Evolutionary conservation across 2,797 vertebrate species (phyloP).

Genomic region (Pseudochirops corinnae): DNA sequence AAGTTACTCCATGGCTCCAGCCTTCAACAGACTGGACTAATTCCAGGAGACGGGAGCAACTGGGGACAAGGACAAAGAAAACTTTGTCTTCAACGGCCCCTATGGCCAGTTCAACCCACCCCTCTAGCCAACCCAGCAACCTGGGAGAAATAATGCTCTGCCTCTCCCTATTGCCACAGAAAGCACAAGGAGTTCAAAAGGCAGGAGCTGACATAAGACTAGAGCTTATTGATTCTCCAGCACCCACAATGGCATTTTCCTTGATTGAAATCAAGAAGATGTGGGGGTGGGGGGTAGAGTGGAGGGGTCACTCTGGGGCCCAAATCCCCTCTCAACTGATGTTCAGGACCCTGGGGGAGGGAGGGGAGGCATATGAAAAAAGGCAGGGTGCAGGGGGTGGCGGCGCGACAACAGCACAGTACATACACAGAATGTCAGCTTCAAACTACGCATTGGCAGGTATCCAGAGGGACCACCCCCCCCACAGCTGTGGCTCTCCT

Average conservation of each 20-base stretch:
- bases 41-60: conserved; percentile 28
- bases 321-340: not conserved
- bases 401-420: conserved; percentile 69
- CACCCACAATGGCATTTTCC: fast-evolving
- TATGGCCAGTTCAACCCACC: not conserved
- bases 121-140: not conserved
- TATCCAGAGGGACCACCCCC: conserved; percentile 63
- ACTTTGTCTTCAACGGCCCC: conserved; percentile 53
- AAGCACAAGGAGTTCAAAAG: conserved; percentile 50
- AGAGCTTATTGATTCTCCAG: not conserved
- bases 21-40: not conserved
- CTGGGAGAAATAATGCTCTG: not conserved
- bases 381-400: conserved; percentile 54
- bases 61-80: conserved; percentile 49
- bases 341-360: not conserved
- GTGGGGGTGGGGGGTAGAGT: not conserved
- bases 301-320: conserved; percentile 36
- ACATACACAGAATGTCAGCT: conserved; percentile 70
- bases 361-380: not conserved
- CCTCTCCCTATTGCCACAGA: not conserved
- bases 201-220: conserved; percentile 13
- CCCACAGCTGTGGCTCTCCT: not conserved
- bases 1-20: conserved; percentile 29
- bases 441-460: conserved; percentile 59
- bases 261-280: not conserved